Evolutionary conservation across 2,797 vertebrate species (phyloP).

Genomic region (Threskiornis aethiopicus): DNA sequence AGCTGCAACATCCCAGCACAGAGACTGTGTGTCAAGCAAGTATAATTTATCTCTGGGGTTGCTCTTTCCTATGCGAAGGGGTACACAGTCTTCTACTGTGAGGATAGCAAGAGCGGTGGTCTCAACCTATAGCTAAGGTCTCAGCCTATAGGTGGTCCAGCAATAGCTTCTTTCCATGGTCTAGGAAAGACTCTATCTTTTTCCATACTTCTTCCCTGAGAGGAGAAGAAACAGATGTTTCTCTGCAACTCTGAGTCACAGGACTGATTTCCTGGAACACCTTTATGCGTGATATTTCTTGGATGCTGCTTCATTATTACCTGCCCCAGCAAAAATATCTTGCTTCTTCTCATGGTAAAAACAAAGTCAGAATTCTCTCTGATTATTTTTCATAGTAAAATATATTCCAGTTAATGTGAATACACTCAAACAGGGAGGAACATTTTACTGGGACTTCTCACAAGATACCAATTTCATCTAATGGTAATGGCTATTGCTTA

Average conservation of each 20-base stretch:
- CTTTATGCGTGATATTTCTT: neutral
- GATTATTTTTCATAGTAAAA: neutral
- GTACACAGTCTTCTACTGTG: neutral
- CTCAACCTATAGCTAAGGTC: neutral
- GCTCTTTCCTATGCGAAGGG: neutral
- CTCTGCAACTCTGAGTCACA: neutral
- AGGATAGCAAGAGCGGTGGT: fast-evolving
- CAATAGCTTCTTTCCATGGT: neutral
- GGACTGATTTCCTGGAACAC: neutral
- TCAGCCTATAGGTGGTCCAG: neutral
- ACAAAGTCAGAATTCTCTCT: neutral
- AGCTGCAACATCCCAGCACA: neutral
- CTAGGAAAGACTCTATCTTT: neutral
- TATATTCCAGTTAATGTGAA: neutral
- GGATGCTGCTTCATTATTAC: neutral
- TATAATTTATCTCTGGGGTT: fast-evolving
- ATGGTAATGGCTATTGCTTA: neutral
- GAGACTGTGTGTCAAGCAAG: neutral
- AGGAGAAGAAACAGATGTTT: neutral
- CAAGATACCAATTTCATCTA: neutral
- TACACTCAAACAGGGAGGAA: neutral
- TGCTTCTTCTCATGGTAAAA: neutral
- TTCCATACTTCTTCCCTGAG: neutral
- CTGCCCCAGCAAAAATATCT: neutral
- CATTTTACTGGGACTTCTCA: neutral